Percentiles rank a stretch among this genome's conserved stretches.
These are phyloP conservation scores for Vimba vimba DNA, from an alignment of 2,113 vertebrate species.

Conservation along the genomic window DNA sequence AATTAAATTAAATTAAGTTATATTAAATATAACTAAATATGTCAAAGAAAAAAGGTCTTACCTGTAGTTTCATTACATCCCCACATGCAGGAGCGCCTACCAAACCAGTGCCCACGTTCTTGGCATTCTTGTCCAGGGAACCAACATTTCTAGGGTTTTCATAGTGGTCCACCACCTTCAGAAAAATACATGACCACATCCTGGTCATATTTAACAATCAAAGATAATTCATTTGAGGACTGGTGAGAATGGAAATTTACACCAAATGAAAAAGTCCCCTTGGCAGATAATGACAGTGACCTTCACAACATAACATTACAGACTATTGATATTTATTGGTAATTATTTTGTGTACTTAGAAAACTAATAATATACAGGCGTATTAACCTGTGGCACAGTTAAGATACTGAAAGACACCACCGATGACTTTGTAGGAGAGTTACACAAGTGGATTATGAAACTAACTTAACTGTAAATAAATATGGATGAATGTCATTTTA, in stretches of 20 bases:
- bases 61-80: constrained; percentile 98
- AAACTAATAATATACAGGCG: background rate
- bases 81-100: constrained; percentile 96
- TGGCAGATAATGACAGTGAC: background rate
- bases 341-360: background rate
- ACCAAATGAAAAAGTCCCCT: background rate
- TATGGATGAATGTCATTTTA: background rate
- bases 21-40: no score
- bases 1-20: no score
- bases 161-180: constrained; percentile 95
- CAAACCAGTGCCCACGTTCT: constrained; percentile 94
- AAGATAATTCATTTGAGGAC: background rate
- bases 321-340: background rate
- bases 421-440: background rate
- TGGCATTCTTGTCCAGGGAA: constrained; percentile 86
- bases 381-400: background rate
- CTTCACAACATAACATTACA: background rate
- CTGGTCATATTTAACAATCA: background rate
- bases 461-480: background rate
- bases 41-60: constrained; percentile 52
- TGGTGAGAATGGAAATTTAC: background rate
- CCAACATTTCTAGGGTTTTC: constrained; percentile 97
- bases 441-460: background rate
- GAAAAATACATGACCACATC: background rate
- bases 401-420: background rate